Conservation (phyloP, 2,113 vertebrate species). For the Microcebus lehilahytsara region DNA sequence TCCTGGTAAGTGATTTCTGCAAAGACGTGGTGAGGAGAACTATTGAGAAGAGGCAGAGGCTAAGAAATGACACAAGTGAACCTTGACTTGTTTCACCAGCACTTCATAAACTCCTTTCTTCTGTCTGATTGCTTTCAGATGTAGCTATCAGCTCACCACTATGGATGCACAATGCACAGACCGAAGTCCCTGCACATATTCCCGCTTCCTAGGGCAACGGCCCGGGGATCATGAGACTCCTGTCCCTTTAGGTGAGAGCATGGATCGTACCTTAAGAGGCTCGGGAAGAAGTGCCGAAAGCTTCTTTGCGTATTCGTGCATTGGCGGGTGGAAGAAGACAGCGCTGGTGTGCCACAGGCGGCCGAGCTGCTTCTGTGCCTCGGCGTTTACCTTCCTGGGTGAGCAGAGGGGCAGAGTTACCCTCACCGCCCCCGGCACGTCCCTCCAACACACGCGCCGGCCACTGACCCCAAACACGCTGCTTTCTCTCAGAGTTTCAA, state of each 20-base stretch:
- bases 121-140: neutral
- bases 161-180: neutral
- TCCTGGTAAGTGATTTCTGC: neutral
- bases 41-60: neutral
- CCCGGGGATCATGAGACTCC: neutral
- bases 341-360: slow-evolving; percentile 92
- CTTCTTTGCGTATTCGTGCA: slow-evolving; percentile 93
- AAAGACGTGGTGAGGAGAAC: neutral
- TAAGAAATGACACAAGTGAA: neutral
- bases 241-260: neutral
- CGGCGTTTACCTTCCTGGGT: slow-evolving; percentile 89
- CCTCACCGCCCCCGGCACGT: rapidly evolving
- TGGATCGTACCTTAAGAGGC: slow-evolving; percentile 90
- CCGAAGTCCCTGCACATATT: neutral
- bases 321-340: slow-evolving; percentile 88
- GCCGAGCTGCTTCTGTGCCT: slow-evolving; percentile 88
- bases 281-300: slow-evolving; percentile 90
- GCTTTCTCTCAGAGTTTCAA: neutral
- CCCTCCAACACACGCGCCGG: neutral
- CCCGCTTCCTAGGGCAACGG: neutral
- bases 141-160: neutral
- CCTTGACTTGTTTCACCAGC: neutral
- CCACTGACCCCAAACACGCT: rapidly evolving
- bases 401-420: slow-evolving; percentile 32
- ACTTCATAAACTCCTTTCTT: neutral